These are phyloP conservation scores for Criorhina ranunculi DNA, from an alignment of 2,888 invertebrate genomes.

Conservation along the genomic window DNA sequence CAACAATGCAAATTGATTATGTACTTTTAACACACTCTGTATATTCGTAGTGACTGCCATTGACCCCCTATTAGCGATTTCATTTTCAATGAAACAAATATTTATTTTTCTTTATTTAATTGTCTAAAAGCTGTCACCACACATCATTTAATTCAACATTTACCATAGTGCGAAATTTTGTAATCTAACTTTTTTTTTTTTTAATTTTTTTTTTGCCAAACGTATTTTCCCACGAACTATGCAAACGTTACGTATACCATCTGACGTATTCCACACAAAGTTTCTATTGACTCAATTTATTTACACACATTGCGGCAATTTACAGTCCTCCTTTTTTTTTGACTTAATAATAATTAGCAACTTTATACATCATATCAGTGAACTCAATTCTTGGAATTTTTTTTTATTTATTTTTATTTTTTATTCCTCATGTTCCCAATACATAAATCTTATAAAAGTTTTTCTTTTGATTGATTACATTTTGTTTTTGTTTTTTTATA, in stretches of 20 bases:
- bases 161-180: conserved; percentile 51
- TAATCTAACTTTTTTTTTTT: neutral
- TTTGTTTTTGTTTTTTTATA: conserved; percentile 4
- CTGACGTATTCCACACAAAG: conserved; percentile 9
- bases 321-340: conserved; percentile 17
- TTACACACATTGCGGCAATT: conserved; percentile 42
- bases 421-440: neutral
- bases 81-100: neutral
- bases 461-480: conserved; percentile 53
- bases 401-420: too few species aligned
- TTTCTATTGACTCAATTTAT: conserved; percentile 43
- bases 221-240: conserved; percentile 32
- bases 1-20: too few species aligned
- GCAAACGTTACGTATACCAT: conserved; percentile 20
- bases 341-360: conserved; percentile 30
- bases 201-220: neutral
- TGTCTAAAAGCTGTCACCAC: conserved; percentile 26
- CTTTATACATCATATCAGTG: conserved; percentile 19
- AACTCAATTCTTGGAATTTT: conserved; percentile 36
- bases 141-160: conserved; percentile 16
- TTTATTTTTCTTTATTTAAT: conserved; percentile 1
- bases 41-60: neutral
- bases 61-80: neutral
- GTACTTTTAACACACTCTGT: too few species aligned
- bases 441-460: conserved; percentile 5